These are phyloP conservation scores for Trinectes maculatus DNA, from an alignment of 2,113 vertebrate genomes.

Conservation along the genomic window DNA sequence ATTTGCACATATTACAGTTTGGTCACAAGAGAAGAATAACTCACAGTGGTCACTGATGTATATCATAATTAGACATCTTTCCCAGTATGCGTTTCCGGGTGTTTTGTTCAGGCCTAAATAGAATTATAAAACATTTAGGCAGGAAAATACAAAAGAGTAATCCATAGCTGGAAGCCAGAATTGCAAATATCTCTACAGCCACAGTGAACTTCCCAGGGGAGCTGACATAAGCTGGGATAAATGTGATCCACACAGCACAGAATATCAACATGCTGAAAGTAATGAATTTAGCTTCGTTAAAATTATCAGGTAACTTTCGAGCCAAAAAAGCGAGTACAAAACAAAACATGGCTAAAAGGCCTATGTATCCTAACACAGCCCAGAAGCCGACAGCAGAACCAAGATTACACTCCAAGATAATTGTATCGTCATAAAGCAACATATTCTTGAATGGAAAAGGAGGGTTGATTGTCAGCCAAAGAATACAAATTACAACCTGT, in stretches of 20 bases:
- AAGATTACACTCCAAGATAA: slow-evolving; percentile 75
- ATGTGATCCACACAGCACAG: slow-evolving; percentile 81
- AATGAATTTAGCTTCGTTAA: slow-evolving; percentile 83
- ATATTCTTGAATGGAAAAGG: slow-evolving; percentile 74
- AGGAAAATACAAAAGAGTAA: slow-evolving; percentile 79
- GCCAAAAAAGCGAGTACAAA: slow-evolving; percentile 80
- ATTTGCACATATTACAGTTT: not conserved
- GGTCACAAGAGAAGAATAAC: not conserved
- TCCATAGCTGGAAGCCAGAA: slow-evolving; percentile 78
- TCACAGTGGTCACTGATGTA: slow-evolving; percentile 10
- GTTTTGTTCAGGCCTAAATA: slow-evolving; percentile 76
- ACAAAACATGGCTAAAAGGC: slow-evolving; percentile 71
- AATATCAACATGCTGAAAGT: slow-evolving; percentile 85
- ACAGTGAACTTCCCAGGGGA: slow-evolving; percentile 81
- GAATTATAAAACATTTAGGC: slow-evolving; percentile 80
- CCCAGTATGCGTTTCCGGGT: slow-evolving; percentile 78
- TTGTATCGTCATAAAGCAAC: slow-evolving; percentile 61
- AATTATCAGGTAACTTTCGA: slow-evolving; percentile 80
- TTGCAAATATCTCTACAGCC: slow-evolving; percentile 83
- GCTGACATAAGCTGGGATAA: slow-evolving; percentile 82
- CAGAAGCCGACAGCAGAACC: slow-evolving; percentile 77
- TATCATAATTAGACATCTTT: slow-evolving; percentile 53
- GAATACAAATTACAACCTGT: slow-evolving; percentile 76
- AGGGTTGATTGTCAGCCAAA: slow-evolving; percentile 77
- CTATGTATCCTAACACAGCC: slow-evolving; percentile 79